Percentiles rank a stretch among this genome's conserved stretches.
phyloP scores from a whole-genome alignment of 2,797 vertebrate species.

The Liasis olivaceus region DNA sequence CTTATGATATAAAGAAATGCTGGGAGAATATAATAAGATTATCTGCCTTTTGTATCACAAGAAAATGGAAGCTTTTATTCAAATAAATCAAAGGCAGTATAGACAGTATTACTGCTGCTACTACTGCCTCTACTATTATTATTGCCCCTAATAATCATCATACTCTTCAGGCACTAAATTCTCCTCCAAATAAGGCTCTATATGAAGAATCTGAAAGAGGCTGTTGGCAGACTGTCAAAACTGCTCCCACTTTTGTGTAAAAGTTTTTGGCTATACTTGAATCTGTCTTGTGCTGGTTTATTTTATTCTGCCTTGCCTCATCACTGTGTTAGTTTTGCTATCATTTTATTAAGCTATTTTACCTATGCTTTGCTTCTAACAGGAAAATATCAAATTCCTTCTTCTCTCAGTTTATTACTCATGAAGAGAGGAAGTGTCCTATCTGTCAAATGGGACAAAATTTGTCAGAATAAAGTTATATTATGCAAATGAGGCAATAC shows the following conservation, averaged over 20 bases:
- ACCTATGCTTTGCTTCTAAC: not conserved
- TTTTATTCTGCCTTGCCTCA: not conserved
- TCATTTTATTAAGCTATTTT: not conserved
- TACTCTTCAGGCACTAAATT: not conserved
- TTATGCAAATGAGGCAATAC: not conserved
- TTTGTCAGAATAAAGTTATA: not conserved
- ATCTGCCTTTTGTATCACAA: conserved; percentile 52
- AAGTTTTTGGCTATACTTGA: not conserved
- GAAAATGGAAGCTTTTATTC: conserved; percentile 47
- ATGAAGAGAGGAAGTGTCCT: not conserved
- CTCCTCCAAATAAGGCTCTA: not conserved
- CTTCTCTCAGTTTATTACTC: not conserved
- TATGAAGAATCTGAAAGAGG: not conserved
- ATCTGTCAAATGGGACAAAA: not conserved
- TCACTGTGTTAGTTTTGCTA: not conserved
- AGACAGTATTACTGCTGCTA: too few relatives aligned
- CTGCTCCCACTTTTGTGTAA: not conserved
- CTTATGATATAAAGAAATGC: conserved; percentile 33
- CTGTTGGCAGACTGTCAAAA: not conserved
- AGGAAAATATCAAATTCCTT: not conserved
- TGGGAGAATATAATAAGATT: conserved; percentile 55
- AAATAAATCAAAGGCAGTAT: not conserved
- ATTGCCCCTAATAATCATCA: not conserved
- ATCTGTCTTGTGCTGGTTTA: not conserved
- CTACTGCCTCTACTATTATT: not conserved